phyloP scores from a whole-genome alignment of 2,888 invertebrate species.

The Anticlea derivata region DNA sequence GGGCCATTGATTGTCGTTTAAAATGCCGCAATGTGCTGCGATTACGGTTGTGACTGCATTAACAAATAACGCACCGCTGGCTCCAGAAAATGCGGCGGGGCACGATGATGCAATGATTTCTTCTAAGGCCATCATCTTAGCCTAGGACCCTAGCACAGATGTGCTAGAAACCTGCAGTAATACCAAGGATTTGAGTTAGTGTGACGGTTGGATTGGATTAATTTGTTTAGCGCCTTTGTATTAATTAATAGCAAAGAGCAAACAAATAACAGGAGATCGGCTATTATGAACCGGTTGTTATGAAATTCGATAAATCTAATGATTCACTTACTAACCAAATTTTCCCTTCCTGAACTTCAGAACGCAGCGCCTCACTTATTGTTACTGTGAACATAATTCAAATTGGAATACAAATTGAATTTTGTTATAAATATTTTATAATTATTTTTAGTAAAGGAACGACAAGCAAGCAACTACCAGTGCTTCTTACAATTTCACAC shows the following conservation, averaged over 20 bases:
- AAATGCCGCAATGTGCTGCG: slow-evolving; percentile 80
- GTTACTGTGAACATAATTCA: no score
- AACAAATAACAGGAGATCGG: no score
- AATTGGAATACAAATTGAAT: neutral
- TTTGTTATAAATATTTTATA: no score
- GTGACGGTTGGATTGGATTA: neutral
- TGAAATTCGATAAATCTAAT: no score
- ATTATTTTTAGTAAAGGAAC: no score
- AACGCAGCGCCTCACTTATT: no score
- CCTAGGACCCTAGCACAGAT: no score
- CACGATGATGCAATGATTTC: slow-evolving; percentile 45
- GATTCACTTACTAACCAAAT: no score
- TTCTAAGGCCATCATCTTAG: slow-evolving; percentile 15
- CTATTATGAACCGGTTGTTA: no score
- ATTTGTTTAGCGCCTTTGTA: neutral
- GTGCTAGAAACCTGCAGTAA: neutral
- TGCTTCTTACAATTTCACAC: slow-evolving; percentile 1
- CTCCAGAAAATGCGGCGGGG: slow-evolving; percentile 52
- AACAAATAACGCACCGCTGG: slow-evolving; percentile 71
- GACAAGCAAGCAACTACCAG: slow-evolving; percentile 5
- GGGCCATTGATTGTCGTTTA: slow-evolving; percentile 76
- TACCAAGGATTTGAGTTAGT: no score
- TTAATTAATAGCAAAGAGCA: neutral
- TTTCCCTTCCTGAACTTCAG: no score
- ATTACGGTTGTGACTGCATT: slow-evolving; percentile 83